Conservation (phyloP, 2,888 invertebrate species). For the Thera britannica region DNA sequence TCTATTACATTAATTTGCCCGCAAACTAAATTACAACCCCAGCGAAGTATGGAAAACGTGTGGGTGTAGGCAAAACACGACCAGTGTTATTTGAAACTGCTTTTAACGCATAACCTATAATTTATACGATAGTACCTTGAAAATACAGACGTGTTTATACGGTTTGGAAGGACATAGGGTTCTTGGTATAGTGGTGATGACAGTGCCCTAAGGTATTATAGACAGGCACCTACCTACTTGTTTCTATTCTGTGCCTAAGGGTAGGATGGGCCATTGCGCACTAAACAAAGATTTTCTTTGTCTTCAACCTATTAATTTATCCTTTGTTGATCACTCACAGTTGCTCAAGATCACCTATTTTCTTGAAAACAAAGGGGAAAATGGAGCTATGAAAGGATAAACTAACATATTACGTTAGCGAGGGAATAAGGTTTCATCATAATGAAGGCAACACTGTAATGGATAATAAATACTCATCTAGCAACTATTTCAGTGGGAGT, state of each 20-base stretch:
- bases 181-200: conserved; percentile 45
- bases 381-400: neutral
- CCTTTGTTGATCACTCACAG: conserved; percentile 37
- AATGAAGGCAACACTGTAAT: neutral
- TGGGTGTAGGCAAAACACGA: conserved; percentile 30
- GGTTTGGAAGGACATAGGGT: conserved; percentile 36
- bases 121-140: conserved; percentile 15
- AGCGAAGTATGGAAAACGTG: conserved; percentile 29
- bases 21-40: conserved; percentile 27
- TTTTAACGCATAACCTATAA: conserved; percentile 21
- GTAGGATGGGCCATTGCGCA: conserved; percentile 52
- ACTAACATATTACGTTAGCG: neutral
- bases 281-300: conserved; percentile 55
- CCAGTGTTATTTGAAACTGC: conserved; percentile 30
- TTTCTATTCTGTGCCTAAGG: conserved; percentile 18
- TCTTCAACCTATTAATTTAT: conserved; percentile 47
- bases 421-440: neutral
- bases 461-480: neutral
- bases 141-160: conserved; percentile 20
- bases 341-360: conserved; percentile 36
- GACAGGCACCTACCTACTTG: neutral
- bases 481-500: neutral
- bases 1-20: conserved; percentile 32
- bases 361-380: conserved; percentile 16
- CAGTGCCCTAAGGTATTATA: conserved; percentile 34